These are phyloP conservation scores for Dynastes maya DNA, from an alignment of 2,888 invertebrate species.

Conservation along the genomic window DNA sequence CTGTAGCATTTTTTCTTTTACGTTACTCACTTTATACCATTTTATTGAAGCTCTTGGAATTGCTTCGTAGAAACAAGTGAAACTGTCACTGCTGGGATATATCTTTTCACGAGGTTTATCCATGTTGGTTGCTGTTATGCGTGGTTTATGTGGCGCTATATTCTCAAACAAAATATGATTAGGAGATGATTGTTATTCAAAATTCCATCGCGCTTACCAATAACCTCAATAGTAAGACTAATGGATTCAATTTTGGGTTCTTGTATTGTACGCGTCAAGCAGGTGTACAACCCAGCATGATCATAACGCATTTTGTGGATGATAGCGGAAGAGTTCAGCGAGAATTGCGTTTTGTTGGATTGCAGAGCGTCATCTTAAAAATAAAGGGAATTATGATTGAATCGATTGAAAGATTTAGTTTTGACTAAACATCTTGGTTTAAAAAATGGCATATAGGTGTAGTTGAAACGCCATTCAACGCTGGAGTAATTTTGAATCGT, in stretches of 20 bases:
- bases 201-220: too few species aligned
- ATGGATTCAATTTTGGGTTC: too few species aligned
- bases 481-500: neutral
- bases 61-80: constrained; percentile 64
- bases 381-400: too few species aligned
- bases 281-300: neutral
- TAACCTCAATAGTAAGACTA: too few species aligned
- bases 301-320: neutral
- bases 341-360: too few species aligned
- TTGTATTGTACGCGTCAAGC: neutral
- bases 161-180: constrained; percentile 29
- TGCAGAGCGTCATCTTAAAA: too few species aligned
- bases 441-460: too few species aligned
- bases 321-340: constrained; percentile 23
- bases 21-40: constrained; percentile 71
- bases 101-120: constrained; percentile 62
- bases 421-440: too few species aligned
- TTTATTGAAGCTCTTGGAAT: constrained; percentile 77
- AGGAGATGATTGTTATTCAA: too few species aligned
- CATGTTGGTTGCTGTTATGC: constrained; percentile 59
- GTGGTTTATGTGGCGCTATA: constrained; percentile 70
- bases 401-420: too few species aligned
- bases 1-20: constrained; percentile 58
- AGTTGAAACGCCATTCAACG: neutral
- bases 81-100: constrained; percentile 63